These are phyloP conservation scores for Cephus spinipes DNA, from an alignment of 2,888 invertebrate species.

Conservation along the genomic window DNA sequence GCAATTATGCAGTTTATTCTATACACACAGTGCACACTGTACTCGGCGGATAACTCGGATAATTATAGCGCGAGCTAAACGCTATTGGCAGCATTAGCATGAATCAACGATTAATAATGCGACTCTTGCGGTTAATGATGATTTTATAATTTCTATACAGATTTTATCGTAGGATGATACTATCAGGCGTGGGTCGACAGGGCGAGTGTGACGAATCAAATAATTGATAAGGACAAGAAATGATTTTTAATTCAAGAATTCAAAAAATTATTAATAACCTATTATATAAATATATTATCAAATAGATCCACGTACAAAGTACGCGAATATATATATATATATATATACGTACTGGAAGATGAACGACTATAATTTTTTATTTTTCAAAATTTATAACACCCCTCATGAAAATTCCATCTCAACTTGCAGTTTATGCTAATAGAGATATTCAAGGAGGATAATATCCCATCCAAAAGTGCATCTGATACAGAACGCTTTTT, in stretches of 20 bases:
- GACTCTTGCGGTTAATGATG: background rate
- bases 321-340: background rate
- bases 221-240: background rate
- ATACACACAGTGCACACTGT: slow-evolving; percentile 33
- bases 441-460: slow-evolving; percentile 32
- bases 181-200: background rate
- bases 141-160: background rate
- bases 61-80: slow-evolving; percentile 45
- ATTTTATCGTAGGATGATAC: background rate
- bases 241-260: background rate
- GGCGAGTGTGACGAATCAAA: background rate
- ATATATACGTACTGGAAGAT: background rate
- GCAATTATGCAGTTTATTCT: background rate
- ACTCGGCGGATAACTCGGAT: slow-evolving; percentile 45
- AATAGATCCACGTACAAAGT: background rate
- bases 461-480: slow-evolving; percentile 16
- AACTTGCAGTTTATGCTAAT: slow-evolving; percentile 32
- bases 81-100: slow-evolving; percentile 47
- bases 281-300: background rate
- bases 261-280: background rate
- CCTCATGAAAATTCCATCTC: background rate
- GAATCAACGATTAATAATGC: slow-evolving; percentile 44
- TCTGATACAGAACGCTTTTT: background rate
- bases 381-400: background rate
- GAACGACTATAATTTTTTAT: background rate